Evolutionary conservation across 2,888 invertebrate genomes (phyloP).

Genomic region (Drosophila nr. perissopoda): DNA sequence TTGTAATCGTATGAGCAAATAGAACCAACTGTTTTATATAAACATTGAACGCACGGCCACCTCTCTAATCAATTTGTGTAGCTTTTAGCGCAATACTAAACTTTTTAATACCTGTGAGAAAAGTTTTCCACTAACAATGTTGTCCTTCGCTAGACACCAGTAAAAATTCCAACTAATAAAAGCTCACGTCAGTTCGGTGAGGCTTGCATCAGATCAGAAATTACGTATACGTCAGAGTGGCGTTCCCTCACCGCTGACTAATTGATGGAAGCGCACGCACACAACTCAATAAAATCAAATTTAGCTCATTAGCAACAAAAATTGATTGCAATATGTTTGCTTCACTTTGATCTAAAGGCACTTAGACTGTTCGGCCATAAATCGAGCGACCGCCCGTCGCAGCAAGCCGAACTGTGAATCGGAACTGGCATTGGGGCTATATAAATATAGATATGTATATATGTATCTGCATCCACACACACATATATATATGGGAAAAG

Average conservation of each 20-base stretch:
- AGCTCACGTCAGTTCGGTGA: slow-evolving; percentile 21
- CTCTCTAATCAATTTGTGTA: background rate
- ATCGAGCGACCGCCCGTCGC: slow-evolving; percentile 37
- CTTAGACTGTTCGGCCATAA: slow-evolving; percentile 54
- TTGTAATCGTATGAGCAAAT: background rate
- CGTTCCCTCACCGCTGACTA: slow-evolving; percentile 9
- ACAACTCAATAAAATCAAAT: slow-evolving; percentile 79
- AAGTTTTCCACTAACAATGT: background rate
- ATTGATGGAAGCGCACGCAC: slow-evolving; percentile 32
- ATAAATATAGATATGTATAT: slow-evolving; percentile 52
- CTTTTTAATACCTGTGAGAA: background rate
- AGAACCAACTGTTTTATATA: background rate
- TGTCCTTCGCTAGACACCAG: background rate
- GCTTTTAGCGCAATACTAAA: background rate
- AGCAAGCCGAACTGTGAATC: slow-evolving; percentile 29
- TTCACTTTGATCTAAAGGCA: slow-evolving; percentile 65
- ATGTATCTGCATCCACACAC: background rate
- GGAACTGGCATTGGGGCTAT: slow-evolving; percentile 38
- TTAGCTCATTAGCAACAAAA: slow-evolving; percentile 76
- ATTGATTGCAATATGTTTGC: slow-evolving; percentile 75
- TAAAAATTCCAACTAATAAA: background rate
- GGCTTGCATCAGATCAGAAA: slow-evolving; percentile 30
- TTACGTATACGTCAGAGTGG: slow-evolving; percentile 48
- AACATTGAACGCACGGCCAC: background rate
- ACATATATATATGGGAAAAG: slow-evolving; percentile 4